Base-by-base conservation (phyloP, 2,797 vertebrate species). In the Phoxinus dragarum region DNA sequence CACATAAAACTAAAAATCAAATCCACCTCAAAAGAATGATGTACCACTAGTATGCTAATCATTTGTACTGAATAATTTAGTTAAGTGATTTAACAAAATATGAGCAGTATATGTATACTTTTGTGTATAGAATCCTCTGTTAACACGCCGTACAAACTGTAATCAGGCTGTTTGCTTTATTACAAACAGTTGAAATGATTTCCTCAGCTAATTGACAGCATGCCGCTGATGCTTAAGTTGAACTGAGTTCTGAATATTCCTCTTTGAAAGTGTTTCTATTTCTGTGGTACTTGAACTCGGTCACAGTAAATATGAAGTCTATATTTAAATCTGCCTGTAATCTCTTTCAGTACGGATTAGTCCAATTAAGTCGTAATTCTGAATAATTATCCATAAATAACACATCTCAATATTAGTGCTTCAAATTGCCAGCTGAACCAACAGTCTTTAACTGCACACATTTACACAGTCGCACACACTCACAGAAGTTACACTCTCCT, bases 311-410 rank as follows among this genome's bases (percentile, higher is more conserved):
- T 82, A 59, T 67, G 49, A 12, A 34, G 54, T 68, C 72, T 87
- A 23, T 34, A 44, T 52, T 19, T 85, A 80, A 87, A 82, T 82
- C 66, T 40, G 31, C 14, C 56, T 72, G 16, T 84, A 89, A 89
- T 84, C 81, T 88, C 17, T 27, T 80, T 83, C 69, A 49, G 6
- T 49, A 69, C 49, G 59, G 86, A 84, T 86, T 84, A 84, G 73
- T 66, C 81, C 82, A 82, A 89, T 81, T 7, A 79, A 86, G 69
- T 81, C 59, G 38, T 79, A 85, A 87, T 83, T 68, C 74, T 66
- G 68, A 84, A 80, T 68, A 8, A 76, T 86, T 73, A 86, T 21
- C 64, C 80, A 83, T 44, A 71, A 87, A 84, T 84, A 87, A 54
- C 66, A 54, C 9, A 0, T 82, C 31, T 73, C 14, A 11, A 69